Evolutionary conservation across 2,797 vertebrate species (phyloP).

Genomic region (Centroberyx gerrardi): DNA sequence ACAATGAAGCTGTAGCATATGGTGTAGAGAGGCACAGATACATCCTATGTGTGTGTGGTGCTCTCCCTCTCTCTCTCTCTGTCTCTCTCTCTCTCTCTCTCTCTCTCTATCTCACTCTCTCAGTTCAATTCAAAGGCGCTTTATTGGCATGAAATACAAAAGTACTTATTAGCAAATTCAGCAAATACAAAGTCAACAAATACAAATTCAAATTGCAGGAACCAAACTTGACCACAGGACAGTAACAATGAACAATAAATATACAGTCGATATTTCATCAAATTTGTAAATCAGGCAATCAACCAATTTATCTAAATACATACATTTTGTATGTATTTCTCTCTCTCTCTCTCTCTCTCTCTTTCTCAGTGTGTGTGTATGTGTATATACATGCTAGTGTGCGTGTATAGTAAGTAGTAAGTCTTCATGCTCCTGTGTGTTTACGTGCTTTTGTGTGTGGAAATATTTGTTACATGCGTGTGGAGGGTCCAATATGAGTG

Average conservation of each 20-base stretch:
- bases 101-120: neutral
- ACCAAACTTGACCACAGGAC: too few relatives aligned
- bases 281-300: too few relatives aligned
- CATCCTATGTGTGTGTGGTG: neutral
- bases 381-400: neutral
- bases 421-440: neutral
- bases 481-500: slow-evolving; percentile 8
- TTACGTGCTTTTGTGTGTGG: slow-evolving; percentile 2
- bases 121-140: too few relatives aligned
- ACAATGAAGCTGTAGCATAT: slow-evolving; percentile 75
- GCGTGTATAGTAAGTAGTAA: neutral
- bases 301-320: too few relatives aligned
- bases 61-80: neutral
- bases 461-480: neutral
- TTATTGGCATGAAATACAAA: too few relatives aligned
- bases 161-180: too few relatives aligned
- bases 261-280: too few relatives aligned
- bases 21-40: neutral
- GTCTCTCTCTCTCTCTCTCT: neutral
- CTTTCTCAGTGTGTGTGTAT: neutral
- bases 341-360: neutral
- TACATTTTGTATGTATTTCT: neutral
- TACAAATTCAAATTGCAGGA: too few relatives aligned
- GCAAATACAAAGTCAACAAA: too few relatives aligned
- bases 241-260: too few relatives aligned